Evolutionary conservation across 2,888 invertebrate genomes (phyloP).

Genomic region (Empis stercorea): DNA sequence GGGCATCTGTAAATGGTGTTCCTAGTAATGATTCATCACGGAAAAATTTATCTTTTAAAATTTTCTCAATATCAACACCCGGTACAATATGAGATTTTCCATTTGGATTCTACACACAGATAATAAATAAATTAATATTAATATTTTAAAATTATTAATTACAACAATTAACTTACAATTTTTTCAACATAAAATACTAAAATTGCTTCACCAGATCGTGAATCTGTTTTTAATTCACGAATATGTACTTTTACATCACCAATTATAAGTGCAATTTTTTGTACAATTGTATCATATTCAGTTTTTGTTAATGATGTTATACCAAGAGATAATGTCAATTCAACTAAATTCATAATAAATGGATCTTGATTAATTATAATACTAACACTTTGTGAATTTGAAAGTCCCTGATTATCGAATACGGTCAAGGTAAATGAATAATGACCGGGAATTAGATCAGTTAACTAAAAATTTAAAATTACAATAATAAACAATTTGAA

Average conservation of each 20-base stretch:
- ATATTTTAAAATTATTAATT: slow-evolving; percentile 1
- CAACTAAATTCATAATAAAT: slow-evolving; percentile 59
- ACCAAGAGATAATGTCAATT: slow-evolving; percentile 67
- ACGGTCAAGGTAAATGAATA: slow-evolving; percentile 85
- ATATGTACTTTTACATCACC: slow-evolving; percentile 55
- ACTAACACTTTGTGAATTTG: slow-evolving; percentile 68
- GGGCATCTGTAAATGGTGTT: slow-evolving; percentile 59
- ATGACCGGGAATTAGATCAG: slow-evolving; percentile 74
- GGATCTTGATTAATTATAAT: slow-evolving; percentile 72
- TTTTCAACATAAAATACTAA: slow-evolving; percentile 56
- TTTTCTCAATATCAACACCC: slow-evolving; percentile 51
- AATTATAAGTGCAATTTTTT: slow-evolving; percentile 66
- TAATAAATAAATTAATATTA: slow-evolving; percentile 1
- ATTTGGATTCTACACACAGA: slow-evolving; percentile 19
- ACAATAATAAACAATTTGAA: slow-evolving; percentile 22
- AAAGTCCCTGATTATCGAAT: slow-evolving; percentile 77
- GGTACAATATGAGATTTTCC: slow-evolving; percentile 33
- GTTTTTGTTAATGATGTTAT: slow-evolving; percentile 52
- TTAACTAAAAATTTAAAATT: slow-evolving; percentile 44
- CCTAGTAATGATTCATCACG: slow-evolving; percentile 57
- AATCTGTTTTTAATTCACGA: slow-evolving; percentile 44
- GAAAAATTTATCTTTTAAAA: slow-evolving; percentile 53
- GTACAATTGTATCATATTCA: slow-evolving; percentile 51
- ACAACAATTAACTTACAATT: slow-evolving; percentile 33
- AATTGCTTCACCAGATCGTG: slow-evolving; percentile 47